A percentile compares a stretch with the other conserved stretches of the same genome.
Conservation (phyloP, 2,113 vertebrate genomes). For the Dissostichus mawsoni region DNA sequence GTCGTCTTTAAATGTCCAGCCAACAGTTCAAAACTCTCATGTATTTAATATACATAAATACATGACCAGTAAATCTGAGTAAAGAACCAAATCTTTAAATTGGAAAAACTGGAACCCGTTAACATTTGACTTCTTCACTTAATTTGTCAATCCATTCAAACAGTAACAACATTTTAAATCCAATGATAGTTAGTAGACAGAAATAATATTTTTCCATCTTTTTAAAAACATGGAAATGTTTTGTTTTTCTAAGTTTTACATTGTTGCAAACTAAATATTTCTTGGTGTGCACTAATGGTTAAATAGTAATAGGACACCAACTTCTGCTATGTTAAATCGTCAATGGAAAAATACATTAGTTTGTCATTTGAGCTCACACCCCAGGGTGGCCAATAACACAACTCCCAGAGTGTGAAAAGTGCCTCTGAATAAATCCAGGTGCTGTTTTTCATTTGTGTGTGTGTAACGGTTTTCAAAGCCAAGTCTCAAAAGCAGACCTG, state of each 20-base stretch:
- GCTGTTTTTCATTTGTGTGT: not conserved
- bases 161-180: no score
- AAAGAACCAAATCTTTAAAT: not conserved
- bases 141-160: no score
- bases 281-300: not conserved
- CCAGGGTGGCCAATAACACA: not conserved
- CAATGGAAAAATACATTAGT: not conserved
- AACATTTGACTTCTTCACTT: not conserved
- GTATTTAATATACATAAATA: no score
- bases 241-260: not conserved
- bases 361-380: not conserved
- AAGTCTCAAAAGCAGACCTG: constrained; percentile 13
- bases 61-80: no score
- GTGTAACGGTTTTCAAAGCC: not conserved
- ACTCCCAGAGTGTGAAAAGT: not conserved
- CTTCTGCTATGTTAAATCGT: not conserved
- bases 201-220: not conserved
- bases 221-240: not conserved
- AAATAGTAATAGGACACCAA: not conserved
- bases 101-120: not conserved
- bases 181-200: no score
- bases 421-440: not conserved
- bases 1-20: no score
- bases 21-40: no score
- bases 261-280: not conserved